These are phyloP conservation scores for Drosophila melanogaster DNA, from an alignment of 1,140 invertebrate genomes.

Conservation along the genomic window Release_6_plus_ISO1_MT NT_033777.3:4448501-4449000, in stretches of 20 bases:
- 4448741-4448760: slow-evolving; percentile 15
- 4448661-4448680: slow-evolving; percentile 43
- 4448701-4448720: slow-evolving; percentile 31
- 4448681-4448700: slow-evolving; percentile 47
- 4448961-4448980: slow-evolving; percentile 68
- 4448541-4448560: neutral
- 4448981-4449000: slow-evolving; percentile 42
- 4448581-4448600: no score
- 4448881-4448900: slow-evolving; percentile 47
- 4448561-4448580: neutral
- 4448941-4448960: slow-evolving; percentile 56
- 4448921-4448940: slow-evolving; percentile 41
- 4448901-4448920: slow-evolving; percentile 26
- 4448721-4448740: neutral
- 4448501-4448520: slow-evolving; percentile 16
- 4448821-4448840: no score
- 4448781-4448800: slow-evolving; percentile 10
- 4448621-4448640: slow-evolving; percentile 42
- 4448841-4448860: neutral
- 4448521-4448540: neutral
- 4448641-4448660: slow-evolving; percentile 45
- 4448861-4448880: slow-evolving; percentile 19
- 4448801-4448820: no score
- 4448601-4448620: neutral
- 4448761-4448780: slow-evolving; percentile 17